Evolutionary conservation across 2,888 invertebrate species (phyloP).

Genomic region (Cheilosia vernalis): DNA sequence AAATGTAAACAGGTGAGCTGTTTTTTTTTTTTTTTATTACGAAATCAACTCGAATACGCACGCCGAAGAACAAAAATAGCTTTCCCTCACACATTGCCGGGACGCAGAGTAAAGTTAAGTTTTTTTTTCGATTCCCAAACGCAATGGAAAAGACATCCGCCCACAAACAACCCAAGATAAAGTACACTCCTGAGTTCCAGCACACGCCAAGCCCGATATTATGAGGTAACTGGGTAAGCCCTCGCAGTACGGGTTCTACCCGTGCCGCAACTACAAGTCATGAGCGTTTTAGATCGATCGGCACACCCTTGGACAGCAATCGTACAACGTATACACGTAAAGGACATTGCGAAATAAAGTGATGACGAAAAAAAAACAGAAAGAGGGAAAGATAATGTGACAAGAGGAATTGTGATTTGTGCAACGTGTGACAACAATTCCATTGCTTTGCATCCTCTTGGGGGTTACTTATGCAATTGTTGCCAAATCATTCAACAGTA

Average conservation of each 20-base stretch:
- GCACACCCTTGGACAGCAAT: conserved; percentile 27
- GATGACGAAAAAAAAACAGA: neutral
- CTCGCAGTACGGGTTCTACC: conserved; percentile 2
- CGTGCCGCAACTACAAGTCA: conserved; percentile 17
- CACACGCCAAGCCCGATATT: conserved; percentile 1
- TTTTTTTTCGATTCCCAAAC: conserved; percentile 29
- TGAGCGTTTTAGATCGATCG: conserved; percentile 20
- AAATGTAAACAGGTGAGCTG: conserved; percentile 57
- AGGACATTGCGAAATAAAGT: conserved; percentile 13
- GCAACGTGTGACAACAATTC: conserved; percentile 65
- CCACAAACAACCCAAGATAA: conserved; percentile 35
- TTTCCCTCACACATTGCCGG: neutral
- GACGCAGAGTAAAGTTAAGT: conserved; percentile 23
- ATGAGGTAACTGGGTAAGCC: neutral
- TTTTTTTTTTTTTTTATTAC: too few species aligned
- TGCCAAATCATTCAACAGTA: conserved; percentile 14
- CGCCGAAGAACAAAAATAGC: neutral
- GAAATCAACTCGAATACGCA: conserved; percentile 43
- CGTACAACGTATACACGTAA: conserved; percentile 3
- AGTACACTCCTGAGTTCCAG: conserved; percentile 12
- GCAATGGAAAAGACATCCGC: conserved; percentile 17
- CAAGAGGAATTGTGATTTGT: conserved; percentile 62
- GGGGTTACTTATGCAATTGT: conserved; percentile 41
- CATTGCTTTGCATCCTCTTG: conserved; percentile 54
- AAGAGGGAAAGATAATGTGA: conserved; percentile 22